Conservation (phyloP, 2,113 vertebrate species). For the Ptychochromis oligacanthus region DNA sequence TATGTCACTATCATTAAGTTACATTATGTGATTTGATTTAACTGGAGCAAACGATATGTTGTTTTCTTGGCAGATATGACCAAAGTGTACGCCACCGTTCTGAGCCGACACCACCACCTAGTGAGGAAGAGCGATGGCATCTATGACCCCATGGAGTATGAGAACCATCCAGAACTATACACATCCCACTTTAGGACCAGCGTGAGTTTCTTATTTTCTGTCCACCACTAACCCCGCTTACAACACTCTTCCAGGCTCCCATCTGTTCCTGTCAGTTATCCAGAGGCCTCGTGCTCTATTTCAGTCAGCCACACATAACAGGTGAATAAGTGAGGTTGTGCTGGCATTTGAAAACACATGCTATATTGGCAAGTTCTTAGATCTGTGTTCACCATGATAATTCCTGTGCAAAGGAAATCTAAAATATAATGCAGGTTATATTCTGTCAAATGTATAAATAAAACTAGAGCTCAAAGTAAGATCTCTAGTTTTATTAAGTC, state of each 20-base stretch:
- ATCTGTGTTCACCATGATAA: not conserved
- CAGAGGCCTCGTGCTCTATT: not conserved
- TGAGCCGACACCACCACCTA: conserved; percentile 97
- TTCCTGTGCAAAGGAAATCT: not conserved
- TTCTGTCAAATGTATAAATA: too few relatives aligned
- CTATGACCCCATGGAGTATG: conserved; percentile 92
- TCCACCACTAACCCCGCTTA: not conserved
- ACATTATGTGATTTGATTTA: not conserved
- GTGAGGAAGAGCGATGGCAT: conserved; percentile 90
- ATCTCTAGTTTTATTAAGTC: not conserved
- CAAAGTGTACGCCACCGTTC: conserved; percentile 93
- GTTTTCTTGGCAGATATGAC: conserved; percentile 83
- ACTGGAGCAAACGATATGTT: not conserved
- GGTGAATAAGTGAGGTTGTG: not conserved
- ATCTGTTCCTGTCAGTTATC: conserved; percentile 13
- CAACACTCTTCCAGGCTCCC: not conserved
- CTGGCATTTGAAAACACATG: not conserved
- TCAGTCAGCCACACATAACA: not conserved
- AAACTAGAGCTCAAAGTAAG: not conserved
- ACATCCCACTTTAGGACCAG: conserved; percentile 90
- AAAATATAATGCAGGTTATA: not conserved
- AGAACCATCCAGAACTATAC: conserved; percentile 91
- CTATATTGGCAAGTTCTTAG: not conserved
- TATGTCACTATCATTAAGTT: not conserved
- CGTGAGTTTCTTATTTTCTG: conserved; percentile 78